A percentile compares a stretch with the other conserved stretches of the same genome.
phyloP scores from a whole-genome alignment of 2,888 invertebrate species.

The Campoletis raptor region DNA sequence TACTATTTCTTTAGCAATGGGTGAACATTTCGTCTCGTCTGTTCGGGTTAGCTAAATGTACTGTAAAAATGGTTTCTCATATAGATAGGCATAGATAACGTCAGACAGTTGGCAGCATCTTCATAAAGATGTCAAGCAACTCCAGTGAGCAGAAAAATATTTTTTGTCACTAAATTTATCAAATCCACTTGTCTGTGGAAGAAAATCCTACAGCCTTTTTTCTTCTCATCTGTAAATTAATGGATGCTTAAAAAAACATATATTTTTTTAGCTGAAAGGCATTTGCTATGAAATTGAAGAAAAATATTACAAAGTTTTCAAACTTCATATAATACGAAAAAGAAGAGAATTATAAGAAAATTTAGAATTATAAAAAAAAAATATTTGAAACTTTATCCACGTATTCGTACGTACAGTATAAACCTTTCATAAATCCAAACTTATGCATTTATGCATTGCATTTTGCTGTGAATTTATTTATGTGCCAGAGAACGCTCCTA shows the following conservation, averaged over 20 bases:
- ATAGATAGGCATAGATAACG: not conserved
- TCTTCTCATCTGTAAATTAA: not conserved
- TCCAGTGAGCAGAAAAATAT: not conserved
- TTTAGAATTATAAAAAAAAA: not conserved
- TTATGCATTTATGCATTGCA: conserved; percentile 26
- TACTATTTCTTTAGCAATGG: not conserved
- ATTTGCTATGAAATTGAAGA: not conserved
- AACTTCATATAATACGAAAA: not conserved
- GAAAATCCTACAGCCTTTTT: not conserved
- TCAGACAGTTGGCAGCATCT: not conserved
- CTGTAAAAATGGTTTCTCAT: conserved; percentile 1
- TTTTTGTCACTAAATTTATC: not conserved
- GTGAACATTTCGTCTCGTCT: not conserved
- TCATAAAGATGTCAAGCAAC: not conserved
- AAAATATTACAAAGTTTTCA: not conserved
- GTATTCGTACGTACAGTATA: not conserved
- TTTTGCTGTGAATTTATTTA: conserved; percentile 20
- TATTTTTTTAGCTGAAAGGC: not conserved
- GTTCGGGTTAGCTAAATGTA: conserved; percentile 16
- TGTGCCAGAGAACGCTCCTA: not conserved
- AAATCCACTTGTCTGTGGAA: not conserved
- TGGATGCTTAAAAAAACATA: not conserved
- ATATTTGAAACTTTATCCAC: not conserved
- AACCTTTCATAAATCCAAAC: not conserved
- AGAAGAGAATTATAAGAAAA: not conserved